Evolutionary conservation across 2,797 vertebrate genomes (phyloP), one percentile per base, ranked within the genome.

Genomic region (Ctenochaetus hawaiiensis): DNA sequence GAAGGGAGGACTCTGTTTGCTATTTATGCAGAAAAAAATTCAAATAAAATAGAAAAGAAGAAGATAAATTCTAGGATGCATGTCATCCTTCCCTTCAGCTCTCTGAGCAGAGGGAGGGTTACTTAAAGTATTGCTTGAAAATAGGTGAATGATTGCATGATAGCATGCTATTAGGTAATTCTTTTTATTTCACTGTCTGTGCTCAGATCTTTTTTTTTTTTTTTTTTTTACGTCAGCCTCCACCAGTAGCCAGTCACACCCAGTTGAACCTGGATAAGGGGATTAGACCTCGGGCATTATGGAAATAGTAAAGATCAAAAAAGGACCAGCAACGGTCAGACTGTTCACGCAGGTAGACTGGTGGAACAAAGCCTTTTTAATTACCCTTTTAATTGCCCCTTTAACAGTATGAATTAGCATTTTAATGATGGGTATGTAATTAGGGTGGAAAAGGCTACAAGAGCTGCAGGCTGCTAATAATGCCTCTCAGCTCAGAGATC

Each of bases 381-480:
- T 94, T 93, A 93, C 91, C 91, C 88, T 93, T 94, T 91, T 95
- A 95, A 95, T 94, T 93, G 90, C 89, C 91, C 93, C 90, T 94
- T 92, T 92, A 93, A 92, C 91, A 87, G 83, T 85, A 83, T 71
- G 81, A 93, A 95, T 94, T 94, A 94, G 92, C 93, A 94, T 95
- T 94, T 94, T 94, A 94, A 95, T 95, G 92, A 94, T 90, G 89
- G 90, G 80, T 90, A 77, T 94, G 93, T 94, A 94, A 94, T 94
- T 92, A 94, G 89, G 89, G 88, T 93, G 91, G 89, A 91, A 92
- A 92, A 93, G 90, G 86, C 91, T 90, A 84, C 13, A 70, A 91
- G 93, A 91, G 91, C 92, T 91, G 89, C 87, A 77, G 89, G 88
- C 88, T 90, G 88, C 89, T 91, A 91, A 89, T 91, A 90, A 90